A percentile compares a stretch with the other conserved stretches of the same genome.
phyloP scores from a whole-genome alignment of 2,797 vertebrate genomes.

The Channa striata region DNA sequence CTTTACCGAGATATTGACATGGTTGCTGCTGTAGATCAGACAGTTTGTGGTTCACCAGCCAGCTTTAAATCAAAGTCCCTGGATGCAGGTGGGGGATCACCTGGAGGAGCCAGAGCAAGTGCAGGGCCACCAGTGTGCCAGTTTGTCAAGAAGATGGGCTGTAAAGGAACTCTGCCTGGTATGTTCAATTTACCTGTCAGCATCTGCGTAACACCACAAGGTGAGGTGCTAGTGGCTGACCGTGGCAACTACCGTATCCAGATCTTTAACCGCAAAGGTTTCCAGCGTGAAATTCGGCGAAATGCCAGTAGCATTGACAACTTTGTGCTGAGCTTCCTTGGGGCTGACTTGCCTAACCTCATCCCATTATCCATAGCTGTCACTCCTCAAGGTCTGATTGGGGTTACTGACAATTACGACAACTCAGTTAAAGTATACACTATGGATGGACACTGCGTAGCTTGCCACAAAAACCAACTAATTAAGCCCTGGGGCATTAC shows the following conservation, averaged over 20 bases:
- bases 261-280: conserved; percentile 97
- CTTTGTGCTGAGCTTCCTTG: conserved; percentile 95
- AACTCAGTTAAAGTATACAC: conserved; percentile 98
- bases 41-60: conserved; percentile 77
- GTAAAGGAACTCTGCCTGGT: conserved; percentile 92
- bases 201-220: conserved; percentile 90
- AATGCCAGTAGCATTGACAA: conserved; percentile 96
- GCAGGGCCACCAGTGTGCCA: conserved; percentile 88
- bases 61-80: conserved; percentile 88
- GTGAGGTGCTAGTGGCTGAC: conserved; percentile 96
- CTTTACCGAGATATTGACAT: conserved; percentile 88
- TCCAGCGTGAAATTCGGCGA: conserved; percentile 94
- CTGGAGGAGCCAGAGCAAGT: conserved; percentile 54
- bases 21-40: conserved; percentile 83
- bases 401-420: conserved; percentile 96
- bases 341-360: conserved; percentile 94
- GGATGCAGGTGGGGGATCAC: conserved; percentile 77
- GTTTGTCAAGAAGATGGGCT: conserved; percentile 97
- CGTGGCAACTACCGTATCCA: conserved; percentile 96
- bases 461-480: conserved; percentile 95
- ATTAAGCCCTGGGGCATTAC: conserved; percentile 98
- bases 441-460: conserved; percentile 94
- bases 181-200: conserved; percentile 97
- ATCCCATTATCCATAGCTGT: conserved; percentile 95
- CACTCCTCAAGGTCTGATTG: conserved; percentile 94